Percentiles rank a stretch among this genome's conserved stretches.
Evolutionary conservation across 2,888 invertebrate species (phyloP).

Genomic region (Nephrotoma flavescens): DNA sequence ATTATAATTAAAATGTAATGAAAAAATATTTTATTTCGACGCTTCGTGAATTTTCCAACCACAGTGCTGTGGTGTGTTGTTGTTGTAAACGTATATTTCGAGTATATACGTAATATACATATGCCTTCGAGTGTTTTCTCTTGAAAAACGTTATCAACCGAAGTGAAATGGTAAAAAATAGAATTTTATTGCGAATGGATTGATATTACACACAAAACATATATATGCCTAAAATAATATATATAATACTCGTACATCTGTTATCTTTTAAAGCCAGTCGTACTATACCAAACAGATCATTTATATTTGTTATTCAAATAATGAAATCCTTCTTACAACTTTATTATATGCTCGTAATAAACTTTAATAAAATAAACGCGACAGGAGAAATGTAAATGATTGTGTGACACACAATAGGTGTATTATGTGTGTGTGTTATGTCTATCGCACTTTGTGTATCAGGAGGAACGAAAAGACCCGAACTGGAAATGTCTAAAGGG

Average conservation of each 20-base stretch:
- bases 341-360: background rate
- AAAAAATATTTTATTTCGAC: background rate
- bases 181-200: background rate
- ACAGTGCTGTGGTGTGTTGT: background rate
- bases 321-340: background rate
- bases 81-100: background rate
- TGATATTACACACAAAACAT: background rate
- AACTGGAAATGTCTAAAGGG: too few species aligned
- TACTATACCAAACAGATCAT: background rate
- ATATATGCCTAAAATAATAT: background rate
- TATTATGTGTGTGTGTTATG: background rate
- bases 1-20: background rate
- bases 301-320: background rate
- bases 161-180: background rate
- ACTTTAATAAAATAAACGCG: background rate
- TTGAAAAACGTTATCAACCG: background rate
- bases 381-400: background rate
- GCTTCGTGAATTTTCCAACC: background rate
- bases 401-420: background rate
- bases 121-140: background rate
- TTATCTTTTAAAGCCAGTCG: background rate
- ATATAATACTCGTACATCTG: background rate
- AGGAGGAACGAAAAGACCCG: background rate
- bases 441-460: background rate
- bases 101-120: background rate